These are phyloP conservation scores for Pogoniulus pusillus DNA, from an alignment of 2,797 vertebrate species.

Conservation along the genomic window DNA sequence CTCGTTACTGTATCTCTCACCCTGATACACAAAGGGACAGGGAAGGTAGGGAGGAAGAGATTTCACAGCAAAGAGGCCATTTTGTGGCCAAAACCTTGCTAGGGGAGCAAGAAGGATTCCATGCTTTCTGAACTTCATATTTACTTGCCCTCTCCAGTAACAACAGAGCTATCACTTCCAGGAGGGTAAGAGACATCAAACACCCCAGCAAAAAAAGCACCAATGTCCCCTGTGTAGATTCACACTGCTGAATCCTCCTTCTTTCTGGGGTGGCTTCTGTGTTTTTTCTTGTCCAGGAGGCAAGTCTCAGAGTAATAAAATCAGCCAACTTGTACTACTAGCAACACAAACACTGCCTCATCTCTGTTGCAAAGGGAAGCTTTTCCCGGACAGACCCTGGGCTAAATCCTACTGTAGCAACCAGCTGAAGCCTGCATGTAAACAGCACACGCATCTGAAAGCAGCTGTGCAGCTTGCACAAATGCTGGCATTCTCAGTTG, in stretches of 20 bases:
- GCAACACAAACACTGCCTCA: not conserved
- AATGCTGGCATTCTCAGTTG: not conserved
- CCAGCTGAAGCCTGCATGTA: conserved; percentile 15
- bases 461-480: conserved; percentile 38
- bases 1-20: not conserved
- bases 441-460: not conserved
- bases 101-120: not conserved
- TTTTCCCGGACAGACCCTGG: not conserved
- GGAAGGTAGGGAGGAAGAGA: not conserved
- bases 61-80: not conserved
- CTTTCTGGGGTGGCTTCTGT: not conserved
- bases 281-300: not conserved
- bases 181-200: not conserved
- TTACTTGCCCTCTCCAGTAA: not conserved
- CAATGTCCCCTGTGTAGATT: not conserved
- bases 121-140: not conserved
- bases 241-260: not conserved
- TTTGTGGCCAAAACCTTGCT: not conserved
- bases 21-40: not conserved
- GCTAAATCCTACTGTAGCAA: conserved; percentile 26
- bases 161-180: not conserved
- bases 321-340: not conserved
- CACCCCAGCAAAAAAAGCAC: not conserved
- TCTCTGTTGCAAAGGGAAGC: not conserved
- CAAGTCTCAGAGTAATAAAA: not conserved